Evolutionary conservation across 2,888 invertebrate genomes (phyloP).

Genomic region (Sclerodermus sp.): DNA sequence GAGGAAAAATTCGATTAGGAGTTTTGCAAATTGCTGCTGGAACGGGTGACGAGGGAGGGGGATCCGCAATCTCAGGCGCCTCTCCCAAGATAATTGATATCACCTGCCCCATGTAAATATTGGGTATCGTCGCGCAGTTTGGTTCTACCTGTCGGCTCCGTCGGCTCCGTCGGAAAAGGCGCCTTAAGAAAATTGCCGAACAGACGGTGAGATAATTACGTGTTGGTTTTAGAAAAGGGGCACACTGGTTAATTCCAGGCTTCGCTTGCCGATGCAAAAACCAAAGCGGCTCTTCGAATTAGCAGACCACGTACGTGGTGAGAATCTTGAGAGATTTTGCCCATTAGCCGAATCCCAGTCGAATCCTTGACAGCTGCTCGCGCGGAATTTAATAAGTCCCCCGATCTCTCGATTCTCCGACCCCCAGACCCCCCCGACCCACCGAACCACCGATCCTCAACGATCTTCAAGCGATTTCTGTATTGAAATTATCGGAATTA

Average conservation of each 20-base stretch:
- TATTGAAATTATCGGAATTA: too few relatives aligned
- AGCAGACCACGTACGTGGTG: constrained; percentile 26
- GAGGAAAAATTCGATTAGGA: constrained; percentile 29
- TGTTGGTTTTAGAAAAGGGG: constrained; percentile 57
- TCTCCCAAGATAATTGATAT: constrained; percentile 52
- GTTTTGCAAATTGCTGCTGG: constrained; percentile 40
- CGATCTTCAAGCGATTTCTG: too few relatives aligned
- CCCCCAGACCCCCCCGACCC: too few relatives aligned
- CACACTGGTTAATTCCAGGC: constrained; percentile 49
- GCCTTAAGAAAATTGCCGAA: constrained; percentile 34
- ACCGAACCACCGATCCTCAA: too few relatives aligned
- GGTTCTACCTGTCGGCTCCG: constrained; percentile 26
- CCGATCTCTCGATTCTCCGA: too few relatives aligned
- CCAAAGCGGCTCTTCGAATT: constrained; percentile 6
- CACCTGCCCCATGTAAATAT: constrained; percentile 57
- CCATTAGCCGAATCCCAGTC: constrained; percentile 18
- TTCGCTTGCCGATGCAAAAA: constrained; percentile 11
- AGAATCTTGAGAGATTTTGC: constrained; percentile 25
- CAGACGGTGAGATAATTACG: constrained; percentile 55
- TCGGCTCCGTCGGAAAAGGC: constrained; percentile 20
- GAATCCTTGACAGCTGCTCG: too few relatives aligned
- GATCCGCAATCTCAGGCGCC: constrained; percentile 34
- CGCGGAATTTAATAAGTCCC: too few relatives aligned
- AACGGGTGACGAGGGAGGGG: too few relatives aligned
- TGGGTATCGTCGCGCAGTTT: constrained; percentile 41